Conservation (phyloP, 2,113 vertebrate genomes). For the Petrocephalus zakoni region DNA sequence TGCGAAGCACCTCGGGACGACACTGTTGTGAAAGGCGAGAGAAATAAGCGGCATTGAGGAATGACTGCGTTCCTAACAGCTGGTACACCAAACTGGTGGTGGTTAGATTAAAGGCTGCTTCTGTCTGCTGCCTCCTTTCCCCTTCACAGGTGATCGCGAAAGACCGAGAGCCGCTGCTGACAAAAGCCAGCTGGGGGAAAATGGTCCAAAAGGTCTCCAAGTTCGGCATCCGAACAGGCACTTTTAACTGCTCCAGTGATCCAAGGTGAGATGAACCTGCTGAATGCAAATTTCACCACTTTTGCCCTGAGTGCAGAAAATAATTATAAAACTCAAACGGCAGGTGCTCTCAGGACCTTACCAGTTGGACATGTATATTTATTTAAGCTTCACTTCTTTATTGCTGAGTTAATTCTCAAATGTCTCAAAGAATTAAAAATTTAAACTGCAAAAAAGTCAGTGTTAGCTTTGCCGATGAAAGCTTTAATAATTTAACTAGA, state of each 20-base stretch:
- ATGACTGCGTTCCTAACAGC: not conserved
- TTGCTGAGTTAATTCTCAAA: not conserved
- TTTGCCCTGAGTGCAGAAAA: not conserved
- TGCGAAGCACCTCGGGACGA: no score
- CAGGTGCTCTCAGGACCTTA: not conserved
- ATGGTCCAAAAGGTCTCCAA: conserved; percentile 96
- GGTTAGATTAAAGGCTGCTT: not conserved
- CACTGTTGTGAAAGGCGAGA: not conserved
- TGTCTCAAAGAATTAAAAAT: not conserved
- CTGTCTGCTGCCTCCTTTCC: conserved; percentile 15
- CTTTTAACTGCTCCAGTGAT: conserved; percentile 94
- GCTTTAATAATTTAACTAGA: not conserved
- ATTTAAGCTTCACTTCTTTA: not conserved
- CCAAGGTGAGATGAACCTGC: conserved; percentile 65
- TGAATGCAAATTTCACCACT: not conserved
- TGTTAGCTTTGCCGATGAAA: not conserved
- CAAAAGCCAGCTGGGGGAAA: conserved; percentile 85
- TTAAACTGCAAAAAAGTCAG: not conserved
- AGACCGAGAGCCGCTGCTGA: conserved; percentile 79
- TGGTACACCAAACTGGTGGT: not conserved
- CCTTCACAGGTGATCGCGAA: conserved; percentile 80
- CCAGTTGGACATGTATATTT: not conserved
- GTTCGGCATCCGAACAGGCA: conserved; percentile 94
- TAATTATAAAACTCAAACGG: not conserved
- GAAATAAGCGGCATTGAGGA: not conserved